These are phyloP conservation scores for Crotalus tigris DNA, from an alignment of 2,113 vertebrate genomes.

Conservation along the genomic window DNA sequence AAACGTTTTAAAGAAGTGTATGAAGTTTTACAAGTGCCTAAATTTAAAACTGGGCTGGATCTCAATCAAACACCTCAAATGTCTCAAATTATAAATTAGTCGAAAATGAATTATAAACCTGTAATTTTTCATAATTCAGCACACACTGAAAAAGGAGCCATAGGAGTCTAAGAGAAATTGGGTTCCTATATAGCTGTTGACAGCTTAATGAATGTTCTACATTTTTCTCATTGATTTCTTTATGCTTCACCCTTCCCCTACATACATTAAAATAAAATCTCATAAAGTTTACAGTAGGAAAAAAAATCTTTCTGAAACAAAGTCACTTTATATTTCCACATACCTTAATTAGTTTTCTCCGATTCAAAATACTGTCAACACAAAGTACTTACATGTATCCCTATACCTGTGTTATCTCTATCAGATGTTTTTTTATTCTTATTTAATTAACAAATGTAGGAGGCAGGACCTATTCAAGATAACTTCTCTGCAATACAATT, in stretches of 20 bases:
- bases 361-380: not conserved
- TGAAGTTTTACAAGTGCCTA: conserved; percentile 33
- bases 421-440: not conserved
- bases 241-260: conserved; percentile 4
- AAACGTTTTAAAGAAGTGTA: conserved; percentile 5
- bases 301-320: conserved; percentile 12
- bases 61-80: conserved; percentile 32
- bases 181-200: conserved; percentile 61
- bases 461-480: not conserved
- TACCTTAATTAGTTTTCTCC: not conserved
- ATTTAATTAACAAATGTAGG: not conserved
- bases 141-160: conserved; percentile 56
- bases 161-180: conserved; percentile 50
- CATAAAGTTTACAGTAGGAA: conserved; percentile 53
- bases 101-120: conserved; percentile 61
- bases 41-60: conserved; percentile 22
- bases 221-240: conserved; percentile 56
- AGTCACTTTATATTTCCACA: not conserved
- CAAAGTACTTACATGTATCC: not conserved
- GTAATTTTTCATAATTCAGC: conserved; percentile 55
- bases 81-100: conserved; percentile 52
- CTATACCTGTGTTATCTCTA: not conserved
- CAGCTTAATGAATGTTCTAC: conserved; percentile 64
- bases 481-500: not conserved
- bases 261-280: conserved; percentile 43